phyloP scores from a whole-genome alignment of 2,113 vertebrate genomes.

The Cettia cetti region DNA sequence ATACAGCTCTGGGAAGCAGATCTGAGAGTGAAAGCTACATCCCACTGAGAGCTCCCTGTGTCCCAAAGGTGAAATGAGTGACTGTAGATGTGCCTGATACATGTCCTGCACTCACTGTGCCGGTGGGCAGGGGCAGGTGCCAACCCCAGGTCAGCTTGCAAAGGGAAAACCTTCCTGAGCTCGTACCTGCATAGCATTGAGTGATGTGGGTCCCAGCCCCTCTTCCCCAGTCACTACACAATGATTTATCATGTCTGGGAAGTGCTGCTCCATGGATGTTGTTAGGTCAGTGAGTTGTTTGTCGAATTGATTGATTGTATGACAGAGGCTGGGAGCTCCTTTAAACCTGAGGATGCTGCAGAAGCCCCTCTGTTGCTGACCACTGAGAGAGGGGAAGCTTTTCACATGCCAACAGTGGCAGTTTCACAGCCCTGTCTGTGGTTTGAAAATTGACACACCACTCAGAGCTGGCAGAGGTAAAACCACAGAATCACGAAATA shows the following conservation, averaged over 20 bases:
- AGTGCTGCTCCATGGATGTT: neutral
- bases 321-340: neutral
- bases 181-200: neutral
- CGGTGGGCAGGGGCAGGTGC: neutral
- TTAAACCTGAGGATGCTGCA: neutral
- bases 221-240: neutral
- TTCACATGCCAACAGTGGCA: rapidly evolving
- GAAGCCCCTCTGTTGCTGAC: neutral
- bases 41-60: neutral
- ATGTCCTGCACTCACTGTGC: neutral
- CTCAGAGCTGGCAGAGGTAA: neutral
- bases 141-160: neutral
- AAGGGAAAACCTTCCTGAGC: neutral
- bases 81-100: rapidly evolving
- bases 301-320: neutral
- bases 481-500: neutral
- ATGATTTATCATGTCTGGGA: neutral
- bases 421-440: neutral
- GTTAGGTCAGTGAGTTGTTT: neutral
- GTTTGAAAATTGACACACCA: rapidly evolving
- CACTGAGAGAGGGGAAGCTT: neutral
- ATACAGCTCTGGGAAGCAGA: neutral
- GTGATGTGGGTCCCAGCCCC: neutral
- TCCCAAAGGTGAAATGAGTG: neutral
- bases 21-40: neutral